Evolutionary conservation across 2,113 vertebrate species (phyloP).

Genomic region (Phodopus roborovskii): DNA sequence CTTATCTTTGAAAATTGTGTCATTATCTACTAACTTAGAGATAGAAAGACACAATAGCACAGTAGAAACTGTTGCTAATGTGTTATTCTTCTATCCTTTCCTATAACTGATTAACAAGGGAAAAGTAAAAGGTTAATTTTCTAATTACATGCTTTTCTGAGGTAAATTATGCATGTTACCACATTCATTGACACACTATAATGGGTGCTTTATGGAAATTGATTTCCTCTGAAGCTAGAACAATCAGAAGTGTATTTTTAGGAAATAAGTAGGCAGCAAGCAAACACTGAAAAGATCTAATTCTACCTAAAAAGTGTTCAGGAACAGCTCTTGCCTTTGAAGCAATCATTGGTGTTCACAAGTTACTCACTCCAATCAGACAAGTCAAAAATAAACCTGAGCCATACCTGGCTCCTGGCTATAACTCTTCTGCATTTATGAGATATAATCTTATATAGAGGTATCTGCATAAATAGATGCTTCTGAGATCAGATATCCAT

Average conservation of each 20-base stretch:
- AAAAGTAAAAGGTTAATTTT: constrained; percentile 87
- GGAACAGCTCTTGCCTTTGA: constrained; percentile 32
- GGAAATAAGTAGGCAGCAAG: constrained; percentile 63
- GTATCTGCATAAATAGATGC: neutral
- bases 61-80: constrained; percentile 76
- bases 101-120: constrained; percentile 80
- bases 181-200: constrained; percentile 78
- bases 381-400: neutral
- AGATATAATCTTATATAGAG: neutral
- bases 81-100: constrained; percentile 79
- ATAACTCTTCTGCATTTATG: neutral
- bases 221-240: constrained; percentile 76
- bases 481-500: neutral
- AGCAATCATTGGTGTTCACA: neutral
- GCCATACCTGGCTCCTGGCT: neutral
- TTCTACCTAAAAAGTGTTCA: constrained; percentile 22
- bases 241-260: constrained; percentile 78
- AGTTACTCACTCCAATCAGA: neutral
- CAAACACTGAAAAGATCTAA: constrained; percentile 46
- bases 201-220: constrained; percentile 76
- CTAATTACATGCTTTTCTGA: constrained; percentile 82
- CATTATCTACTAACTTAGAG: constrained; percentile 51
- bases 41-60: constrained; percentile 69
- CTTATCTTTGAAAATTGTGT: constrained; percentile 27
- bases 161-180: constrained; percentile 83